These are phyloP conservation scores for Caenorhabditis remanei DNA, from an alignment of 1,140 invertebrate genomes.

Conservation along the genomic window DNA sequence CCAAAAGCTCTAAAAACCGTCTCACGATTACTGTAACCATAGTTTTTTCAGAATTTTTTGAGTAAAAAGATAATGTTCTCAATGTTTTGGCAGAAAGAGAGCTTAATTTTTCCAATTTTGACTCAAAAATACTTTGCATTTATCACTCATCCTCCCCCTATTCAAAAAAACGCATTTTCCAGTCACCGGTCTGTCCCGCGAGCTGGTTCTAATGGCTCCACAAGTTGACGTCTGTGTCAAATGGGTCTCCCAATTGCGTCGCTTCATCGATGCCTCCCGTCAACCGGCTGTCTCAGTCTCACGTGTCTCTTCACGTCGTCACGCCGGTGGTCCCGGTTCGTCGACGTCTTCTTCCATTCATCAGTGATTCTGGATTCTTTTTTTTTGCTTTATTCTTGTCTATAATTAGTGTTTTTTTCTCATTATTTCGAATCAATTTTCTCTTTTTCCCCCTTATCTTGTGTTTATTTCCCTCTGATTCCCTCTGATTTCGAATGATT, in stretches of 20 bases:
- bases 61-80: no score
- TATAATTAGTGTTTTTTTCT: conserved; percentile 5
- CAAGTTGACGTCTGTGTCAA: neutral
- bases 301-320: conserved; percentile 20
- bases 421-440: neutral
- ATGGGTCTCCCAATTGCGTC: conserved; percentile 30
- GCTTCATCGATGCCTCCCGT: conserved; percentile 15
- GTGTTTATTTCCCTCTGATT: neutral
- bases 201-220: conserved; percentile 35
- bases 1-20: no score
- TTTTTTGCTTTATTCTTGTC: conserved; percentile 5
- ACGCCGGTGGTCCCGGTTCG: conserved; percentile 20
- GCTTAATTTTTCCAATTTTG: no score
- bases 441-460: no score
- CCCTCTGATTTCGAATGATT: neutral
- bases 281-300: neutral
- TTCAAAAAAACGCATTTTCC: conserved; percentile 42
- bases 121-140: neutral
- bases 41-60: no score
- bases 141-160: neutral
- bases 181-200: conserved; percentile 10
- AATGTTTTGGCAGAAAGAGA: no score
- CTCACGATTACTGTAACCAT: no score
- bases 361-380: conserved; percentile 17
- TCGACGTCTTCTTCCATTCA: neutral